A percentile compares a stretch with the other conserved stretches of the same genome.
phyloP scores from a whole-genome alignment of 1,140 invertebrate species.

The Bombus balteatus region DNA sequence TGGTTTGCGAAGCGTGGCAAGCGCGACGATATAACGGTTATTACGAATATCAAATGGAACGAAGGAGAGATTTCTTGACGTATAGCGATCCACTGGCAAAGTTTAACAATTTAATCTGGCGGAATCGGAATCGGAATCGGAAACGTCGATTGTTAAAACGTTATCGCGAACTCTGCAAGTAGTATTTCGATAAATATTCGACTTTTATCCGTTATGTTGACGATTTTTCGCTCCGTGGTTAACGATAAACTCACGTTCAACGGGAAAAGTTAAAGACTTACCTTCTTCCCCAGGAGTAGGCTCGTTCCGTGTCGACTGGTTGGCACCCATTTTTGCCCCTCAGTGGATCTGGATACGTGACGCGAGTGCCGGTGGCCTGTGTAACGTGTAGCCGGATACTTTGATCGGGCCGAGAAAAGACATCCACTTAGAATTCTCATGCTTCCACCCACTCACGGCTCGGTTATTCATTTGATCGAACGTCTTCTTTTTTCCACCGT shows the following conservation, averaged over 20 bases:
- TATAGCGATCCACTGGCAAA: no score
- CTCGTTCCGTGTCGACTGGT: slow-evolving; percentile 75
- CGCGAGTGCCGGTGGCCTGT: slow-evolving; percentile 43
- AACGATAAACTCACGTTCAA: background rate
- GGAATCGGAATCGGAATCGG: no score
- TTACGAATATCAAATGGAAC: background rate
- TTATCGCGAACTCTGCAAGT: background rate
- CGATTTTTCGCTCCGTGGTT: background rate
- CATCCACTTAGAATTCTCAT: slow-evolving; percentile 58
- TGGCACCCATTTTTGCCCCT: slow-evolving; percentile 77
- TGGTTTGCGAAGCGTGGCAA: background rate
- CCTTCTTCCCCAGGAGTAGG: slow-evolving; percentile 79
- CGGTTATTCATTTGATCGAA: slow-evolving; percentile 34
- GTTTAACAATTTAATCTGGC: no score
- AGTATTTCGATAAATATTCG: background rate
- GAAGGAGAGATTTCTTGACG: background rate
- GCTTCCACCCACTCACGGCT: slow-evolving; percentile 48
- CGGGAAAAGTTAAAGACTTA: slow-evolving; percentile 54
- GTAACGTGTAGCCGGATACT: slow-evolving; percentile 45
- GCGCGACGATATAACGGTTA: background rate
- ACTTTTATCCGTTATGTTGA: accelerated
- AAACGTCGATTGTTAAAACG: background rate
- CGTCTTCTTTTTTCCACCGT: background rate
- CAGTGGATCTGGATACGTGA: slow-evolving; percentile 59
- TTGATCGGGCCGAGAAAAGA: slow-evolving; percentile 18